Evolutionary conservation across 2,113 vertebrate genomes (phyloP).

Genomic region (Equus quagga): DNA sequence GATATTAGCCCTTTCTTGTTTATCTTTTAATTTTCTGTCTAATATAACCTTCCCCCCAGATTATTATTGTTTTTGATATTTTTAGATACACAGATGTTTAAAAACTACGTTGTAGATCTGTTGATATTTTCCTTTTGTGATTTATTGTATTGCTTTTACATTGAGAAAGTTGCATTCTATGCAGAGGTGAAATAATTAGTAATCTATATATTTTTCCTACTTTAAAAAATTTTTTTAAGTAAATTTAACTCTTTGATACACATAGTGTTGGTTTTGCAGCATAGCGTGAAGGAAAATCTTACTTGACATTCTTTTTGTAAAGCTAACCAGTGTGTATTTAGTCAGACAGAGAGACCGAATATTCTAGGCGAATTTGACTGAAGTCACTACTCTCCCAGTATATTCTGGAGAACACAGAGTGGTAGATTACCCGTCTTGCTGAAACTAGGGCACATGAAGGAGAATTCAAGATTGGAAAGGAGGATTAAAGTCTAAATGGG

Average conservation of each 20-base stretch:
- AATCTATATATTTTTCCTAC: not conserved
- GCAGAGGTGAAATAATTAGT: not conserved
- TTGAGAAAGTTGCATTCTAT: not conserved
- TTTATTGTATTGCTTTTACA: not conserved
- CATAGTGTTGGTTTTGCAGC: not conserved
- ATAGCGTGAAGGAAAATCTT: not conserved
- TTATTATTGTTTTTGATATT: not conserved
- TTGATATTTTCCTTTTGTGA: not conserved
- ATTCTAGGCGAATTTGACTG: not conserved
- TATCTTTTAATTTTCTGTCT: not conserved
- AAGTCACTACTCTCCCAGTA: not conserved
- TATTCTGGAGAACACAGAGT: not conserved
- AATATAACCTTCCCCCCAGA: not conserved
- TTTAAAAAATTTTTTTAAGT: not conserved
- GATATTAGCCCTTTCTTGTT: not conserved
- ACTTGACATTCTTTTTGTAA: not conserved
- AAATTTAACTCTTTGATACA: not conserved
- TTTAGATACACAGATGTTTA: slow-evolving; percentile 14
- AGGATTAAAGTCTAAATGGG: not conserved
- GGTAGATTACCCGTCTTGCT: not conserved
- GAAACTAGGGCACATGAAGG: not conserved
- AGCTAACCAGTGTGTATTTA: not conserved
- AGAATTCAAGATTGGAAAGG: not conserved
- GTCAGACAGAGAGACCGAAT: not conserved
- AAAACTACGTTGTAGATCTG: not conserved